Evolutionary conservation across 1,140 invertebrate species (phyloP), one percentile per base, ranked within the genome.

Genomic region (Augochlora pura): DNA sequence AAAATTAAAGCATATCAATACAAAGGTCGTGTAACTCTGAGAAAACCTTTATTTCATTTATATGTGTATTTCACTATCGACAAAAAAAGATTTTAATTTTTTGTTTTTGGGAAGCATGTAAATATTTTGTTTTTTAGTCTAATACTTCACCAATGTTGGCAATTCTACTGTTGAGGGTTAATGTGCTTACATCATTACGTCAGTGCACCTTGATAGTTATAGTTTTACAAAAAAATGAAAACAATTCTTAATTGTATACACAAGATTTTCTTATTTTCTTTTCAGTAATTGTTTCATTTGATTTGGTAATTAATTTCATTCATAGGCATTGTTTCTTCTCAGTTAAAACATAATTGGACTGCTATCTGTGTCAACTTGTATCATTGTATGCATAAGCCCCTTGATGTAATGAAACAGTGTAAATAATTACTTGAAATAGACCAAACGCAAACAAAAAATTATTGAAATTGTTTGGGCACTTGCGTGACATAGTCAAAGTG

Each of bases 361-460:
- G 77, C 32, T 70, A 65, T 85, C 63, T 78, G 21, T 62, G 62
- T 85, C 69, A 69, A 79, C 49, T 82, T 78, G 70, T 82, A 78
- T 78, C 68, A 64, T 82, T 79, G 32, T 80, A 78, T 49, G 54
- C 67, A 42, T 57, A 72, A 78, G 69, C 60, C 69, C 49, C 49
- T 64, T 57, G 72, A 79, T 64, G 32, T 81, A 72, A 77, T 18
- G 18, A 68, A 60, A 67, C 63, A 75, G 62, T 86, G 84, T 86
- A 86, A 82, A 86, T 86, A 86, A 82, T 82, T 82, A 63, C 57
- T 67, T 63, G 68, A 79, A 80, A 82, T 59, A 77, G 76, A 78
- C 39, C 39, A 78, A 78, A 84, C 46, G 68, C 42, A 68, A 52
- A 63, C 2, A 38, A 67, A 77, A 32, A 72, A 49, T 80, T 14